Evolutionary conservation across 2,888 invertebrate genomes (phyloP).

Genomic region (Odontomyia ornata): DNA sequence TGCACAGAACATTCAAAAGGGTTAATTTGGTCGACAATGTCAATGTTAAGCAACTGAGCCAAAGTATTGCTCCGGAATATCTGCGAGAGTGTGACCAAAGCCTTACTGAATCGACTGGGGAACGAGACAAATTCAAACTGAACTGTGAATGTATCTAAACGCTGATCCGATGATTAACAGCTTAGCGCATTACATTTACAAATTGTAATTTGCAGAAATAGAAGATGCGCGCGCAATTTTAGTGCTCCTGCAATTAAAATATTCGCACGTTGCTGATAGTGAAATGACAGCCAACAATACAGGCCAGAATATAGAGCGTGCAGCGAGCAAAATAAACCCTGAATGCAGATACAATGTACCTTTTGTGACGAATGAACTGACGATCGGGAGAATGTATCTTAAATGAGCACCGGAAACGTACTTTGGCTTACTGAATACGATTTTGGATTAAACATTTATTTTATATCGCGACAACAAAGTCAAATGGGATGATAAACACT

Average conservation of each 20-base stretch:
- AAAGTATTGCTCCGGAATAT: neutral
- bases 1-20: neutral
- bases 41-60: constrained; percentile 12
- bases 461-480: constrained; percentile 6
- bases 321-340: too few relatives aligned
- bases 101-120: neutral
- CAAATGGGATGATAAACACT: neutral
- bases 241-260: constrained; percentile 5
- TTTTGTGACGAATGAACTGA: neutral
- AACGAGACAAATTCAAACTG: constrained; percentile 19
- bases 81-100: neutral
- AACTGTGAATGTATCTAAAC: constrained; percentile 23
- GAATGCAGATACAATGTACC: too few relatives aligned
- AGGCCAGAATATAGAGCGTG: neutral
- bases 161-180: constrained; percentile 21
- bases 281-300: neutral
- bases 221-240: constrained; percentile 40
- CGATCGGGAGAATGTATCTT: neutral
- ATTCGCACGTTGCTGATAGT: constrained; percentile 9
- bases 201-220: constrained; percentile 37
- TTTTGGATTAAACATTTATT: neutral
- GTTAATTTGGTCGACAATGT: constrained; percentile 19
- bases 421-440: constrained; percentile 4
- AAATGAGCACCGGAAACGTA: constrained; percentile 17
- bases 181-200: neutral